A percentile compares a stretch with the other conserved stretches of the same genome.
phyloP scores from a whole-genome alignment of 2,113 vertebrate species.

The Albula glossodonta region DNA sequence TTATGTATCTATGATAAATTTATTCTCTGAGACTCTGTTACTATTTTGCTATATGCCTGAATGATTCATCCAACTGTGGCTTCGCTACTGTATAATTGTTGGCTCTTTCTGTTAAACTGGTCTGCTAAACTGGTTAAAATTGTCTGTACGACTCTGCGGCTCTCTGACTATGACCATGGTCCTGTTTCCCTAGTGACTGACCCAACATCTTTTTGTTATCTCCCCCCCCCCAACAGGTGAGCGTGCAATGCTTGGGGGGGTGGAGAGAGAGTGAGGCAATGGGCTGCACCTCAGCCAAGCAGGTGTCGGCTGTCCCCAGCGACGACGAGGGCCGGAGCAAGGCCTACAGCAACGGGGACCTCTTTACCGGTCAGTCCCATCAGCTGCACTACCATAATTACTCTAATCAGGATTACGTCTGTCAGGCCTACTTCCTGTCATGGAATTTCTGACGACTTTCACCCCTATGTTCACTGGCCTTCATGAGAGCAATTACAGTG shows the following conservation, averaged over 20 bases:
- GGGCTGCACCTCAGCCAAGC: constrained; percentile 99
- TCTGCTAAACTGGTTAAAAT: too few relatives aligned
- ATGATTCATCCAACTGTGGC: neutral
- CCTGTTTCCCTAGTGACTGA: neutral
- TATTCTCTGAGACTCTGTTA: neutral
- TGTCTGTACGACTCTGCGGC: neutral
- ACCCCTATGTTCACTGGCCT: neutral
- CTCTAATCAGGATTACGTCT: neutral
- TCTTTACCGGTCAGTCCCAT: constrained; percentile 86
- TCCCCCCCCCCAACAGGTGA: constrained; percentile 53
- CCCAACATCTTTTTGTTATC: neutral
- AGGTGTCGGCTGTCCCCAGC: constrained; percentile 98
- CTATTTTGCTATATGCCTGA: neutral
- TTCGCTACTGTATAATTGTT: neutral
- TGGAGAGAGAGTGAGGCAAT: constrained; percentile 92
- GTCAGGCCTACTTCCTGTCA: neutral
- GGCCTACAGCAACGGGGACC: constrained; percentile 96
- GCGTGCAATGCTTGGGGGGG: constrained; percentile 83
- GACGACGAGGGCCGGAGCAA: constrained; percentile 98
- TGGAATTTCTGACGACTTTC: neutral
- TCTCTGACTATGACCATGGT: neutral
- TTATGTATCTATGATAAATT: neutral
- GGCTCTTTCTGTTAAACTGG: too few relatives aligned
- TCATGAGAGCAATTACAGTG: neutral
- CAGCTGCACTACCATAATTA: neutral